phyloP scores from a whole-genome alignment of 1,140 invertebrate genomes.

The Tetramorium alpestre region DNA sequence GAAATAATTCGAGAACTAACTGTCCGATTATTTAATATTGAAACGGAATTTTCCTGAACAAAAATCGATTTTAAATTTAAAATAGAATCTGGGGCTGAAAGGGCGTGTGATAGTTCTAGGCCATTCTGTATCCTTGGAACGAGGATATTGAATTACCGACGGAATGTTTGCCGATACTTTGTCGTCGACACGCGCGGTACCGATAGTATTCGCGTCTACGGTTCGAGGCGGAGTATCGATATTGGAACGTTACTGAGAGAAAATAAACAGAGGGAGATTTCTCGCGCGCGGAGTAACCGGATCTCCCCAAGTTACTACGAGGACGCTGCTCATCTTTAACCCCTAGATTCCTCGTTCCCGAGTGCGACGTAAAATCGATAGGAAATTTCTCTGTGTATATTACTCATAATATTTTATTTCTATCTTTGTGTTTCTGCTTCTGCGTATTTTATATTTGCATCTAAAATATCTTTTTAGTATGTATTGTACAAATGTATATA shows the following conservation, averaged over 20 bases:
- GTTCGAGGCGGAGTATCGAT: constrained; percentile 47
- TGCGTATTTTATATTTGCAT: neutral
- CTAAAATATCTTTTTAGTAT: neutral
- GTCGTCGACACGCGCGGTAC: constrained; percentile 35
- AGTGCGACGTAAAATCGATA: constrained; percentile 23
- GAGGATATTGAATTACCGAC: constrained; percentile 59
- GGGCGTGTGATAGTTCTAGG: constrained; percentile 38
- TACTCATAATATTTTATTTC: neutral
- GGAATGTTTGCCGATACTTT: constrained; percentile 62
- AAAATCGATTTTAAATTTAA: constrained; percentile 33
- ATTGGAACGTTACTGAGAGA: constrained; percentile 52
- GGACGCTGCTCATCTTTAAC: constrained; percentile 58
- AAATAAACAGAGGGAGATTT: constrained; percentile 64
- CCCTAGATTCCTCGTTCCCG: constrained; percentile 5
- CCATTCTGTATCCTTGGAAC: constrained; percentile 49
- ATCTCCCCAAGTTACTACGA: constrained; percentile 37
- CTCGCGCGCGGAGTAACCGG: constrained; percentile 44
- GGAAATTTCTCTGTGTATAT: neutral
- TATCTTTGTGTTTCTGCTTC: neutral
- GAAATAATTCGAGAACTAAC: neutral
- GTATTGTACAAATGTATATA: neutral
- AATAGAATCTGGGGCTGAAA: constrained; percentile 29
- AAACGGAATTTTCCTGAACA: neutral
- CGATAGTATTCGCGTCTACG: constrained; percentile 45
- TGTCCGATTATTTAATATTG: neutral